Base-by-base conservation (phyloP, 2,888 invertebrate species). In the Dastarcus helophoroides region DNA sequence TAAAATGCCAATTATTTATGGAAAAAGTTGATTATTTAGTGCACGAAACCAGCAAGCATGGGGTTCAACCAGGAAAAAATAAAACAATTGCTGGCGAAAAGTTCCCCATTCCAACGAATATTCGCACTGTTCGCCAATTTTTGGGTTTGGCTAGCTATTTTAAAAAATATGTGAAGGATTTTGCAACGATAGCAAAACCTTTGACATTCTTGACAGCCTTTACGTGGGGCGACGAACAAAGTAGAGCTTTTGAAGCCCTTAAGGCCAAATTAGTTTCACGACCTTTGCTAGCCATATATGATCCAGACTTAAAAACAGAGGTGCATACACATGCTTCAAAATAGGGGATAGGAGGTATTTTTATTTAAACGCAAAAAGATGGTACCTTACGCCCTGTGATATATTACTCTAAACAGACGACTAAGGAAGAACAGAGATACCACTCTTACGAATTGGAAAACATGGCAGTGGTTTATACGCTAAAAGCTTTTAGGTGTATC, bases 401-500 rank as follows among this genome's bases (percentile, higher is more conserved):
- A 9, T 28, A 24, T 16, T 28, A 21, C 9, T 21, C 19, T 22
- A 3, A 21, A 28, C 24, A 24, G 12, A 39, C 39, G 3, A 36
- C 36, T 2, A 37, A 34, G 6, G 40, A 43, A 2, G 54, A 57
- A 11, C 7, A 2, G 8, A 29, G 22, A 24, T 29, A 50, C 15
- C 42, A 44, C 13, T 38, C 41, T 2, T 44, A 44, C 8, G 54
- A 56, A n/a, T n/a, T n/a, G n/a, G n/a, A n/a, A n/a, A n/a, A n/a
- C n/a, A 35, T 56, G 5, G 51, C 51, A 1, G 39, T 54, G 0
- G 41, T 48, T 2, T 40, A n/a, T n/a, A n/a, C n/a, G n/a, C n/a
- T n/a, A n/a, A n/a, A n/a, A n/a, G n/a, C n/a, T n/a, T n/a, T n/a
- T n/a, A n/a, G n/a, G n/a, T n/a, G 3, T 48, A 46, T 17, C 14